Evolutionary conservation across 2,888 invertebrate species (phyloP).

Genomic region (Drosophila gaucha): DNA sequence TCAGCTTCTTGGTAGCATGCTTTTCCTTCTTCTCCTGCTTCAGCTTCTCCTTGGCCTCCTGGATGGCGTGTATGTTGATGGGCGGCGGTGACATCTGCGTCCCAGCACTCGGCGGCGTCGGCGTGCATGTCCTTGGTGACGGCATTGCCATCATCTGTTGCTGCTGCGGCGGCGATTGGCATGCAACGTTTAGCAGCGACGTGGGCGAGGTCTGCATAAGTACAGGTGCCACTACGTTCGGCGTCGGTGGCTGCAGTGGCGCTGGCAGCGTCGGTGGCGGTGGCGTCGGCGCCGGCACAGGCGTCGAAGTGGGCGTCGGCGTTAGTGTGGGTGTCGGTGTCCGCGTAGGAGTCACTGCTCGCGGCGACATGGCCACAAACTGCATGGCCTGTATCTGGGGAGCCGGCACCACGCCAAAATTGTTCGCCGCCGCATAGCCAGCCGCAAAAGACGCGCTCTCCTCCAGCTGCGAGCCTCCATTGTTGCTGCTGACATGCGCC

Average conservation of each 20-base stretch:
- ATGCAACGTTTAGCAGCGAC: conserved; percentile 56
- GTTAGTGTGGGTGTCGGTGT: conserved; percentile 41
- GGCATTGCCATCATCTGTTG: conserved; percentile 73
- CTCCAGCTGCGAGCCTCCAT: conserved; percentile 59
- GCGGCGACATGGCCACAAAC: conserved; percentile 58
- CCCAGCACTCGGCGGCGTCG: conserved; percentile 59
- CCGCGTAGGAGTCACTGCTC: conserved; percentile 61
- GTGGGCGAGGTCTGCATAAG: conserved; percentile 62
- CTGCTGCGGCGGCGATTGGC: conserved; percentile 69
- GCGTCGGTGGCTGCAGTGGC: conserved; percentile 59
- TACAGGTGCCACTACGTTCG: conserved; percentile 47
- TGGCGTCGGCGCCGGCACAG: conserved; percentile 52
- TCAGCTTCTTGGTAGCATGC: conserved; percentile 87
- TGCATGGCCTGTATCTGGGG: conserved; percentile 52
- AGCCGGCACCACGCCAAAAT: conserved; percentile 39
- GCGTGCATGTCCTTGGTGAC: conserved; percentile 77
- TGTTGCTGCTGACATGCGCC: conserved; percentile 81
- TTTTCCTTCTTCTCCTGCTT: conserved; percentile 85
- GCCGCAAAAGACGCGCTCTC: conserved; percentile 30
- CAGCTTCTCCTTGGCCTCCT: conserved; percentile 84
- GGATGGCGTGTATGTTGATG: conserved; percentile 80
- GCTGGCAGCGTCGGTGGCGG: conserved; percentile 44
- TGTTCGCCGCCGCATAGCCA: conserved; percentile 40
- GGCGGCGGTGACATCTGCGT: conserved; percentile 79
- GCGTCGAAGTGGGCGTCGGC: conserved; percentile 45